Conservation (phyloP, 2,888 invertebrate species). For the Scaptomyza polygonia region DNA sequence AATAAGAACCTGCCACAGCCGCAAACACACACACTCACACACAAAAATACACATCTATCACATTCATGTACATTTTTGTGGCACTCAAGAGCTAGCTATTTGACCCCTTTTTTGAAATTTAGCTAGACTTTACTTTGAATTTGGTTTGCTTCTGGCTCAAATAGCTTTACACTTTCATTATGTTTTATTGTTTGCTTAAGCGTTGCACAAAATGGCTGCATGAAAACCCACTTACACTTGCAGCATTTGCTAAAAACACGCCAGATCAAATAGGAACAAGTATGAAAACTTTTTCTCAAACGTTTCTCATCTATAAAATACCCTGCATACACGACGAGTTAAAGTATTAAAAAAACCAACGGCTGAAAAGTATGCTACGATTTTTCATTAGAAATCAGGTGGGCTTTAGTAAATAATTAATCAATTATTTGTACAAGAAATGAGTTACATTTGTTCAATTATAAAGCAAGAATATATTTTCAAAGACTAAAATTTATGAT, state of each 20-base stretch:
- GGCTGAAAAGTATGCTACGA: slow-evolving; percentile 7
- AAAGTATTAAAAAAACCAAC: neutral
- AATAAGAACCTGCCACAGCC: slow-evolving; percentile 19
- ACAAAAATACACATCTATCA: slow-evolving; percentile 64
- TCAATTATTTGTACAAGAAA: too few relatives aligned
- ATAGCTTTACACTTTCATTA: slow-evolving; percentile 77
- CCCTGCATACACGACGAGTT: slow-evolving; percentile 6
- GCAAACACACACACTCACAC: slow-evolving; percentile 27
- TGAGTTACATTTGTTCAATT: neutral
- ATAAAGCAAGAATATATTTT: too few relatives aligned
- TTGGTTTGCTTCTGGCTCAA: slow-evolving; percentile 46
- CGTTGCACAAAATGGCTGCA: slow-evolving; percentile 65
- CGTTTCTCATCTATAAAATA: slow-evolving; percentile 3
- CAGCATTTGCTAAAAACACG: slow-evolving; percentile 57
- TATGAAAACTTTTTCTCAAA: neutral
- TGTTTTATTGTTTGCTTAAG: slow-evolving; percentile 75
- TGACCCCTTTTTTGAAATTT: slow-evolving; percentile 54
- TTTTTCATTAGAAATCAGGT: too few relatives aligned
- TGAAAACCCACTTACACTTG: slow-evolving; percentile 73
- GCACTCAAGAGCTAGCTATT: slow-evolving; percentile 75
- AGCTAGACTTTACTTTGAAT: slow-evolving; percentile 40
- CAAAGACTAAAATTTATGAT: neutral
- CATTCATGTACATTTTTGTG: slow-evolving; percentile 79
- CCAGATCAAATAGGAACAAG: slow-evolving; percentile 46
- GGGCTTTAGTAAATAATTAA: too few relatives aligned